Evolutionary conservation across 2,888 invertebrate genomes (phyloP), one percentile per base, ranked within the genome.

Genomic region (Eristalinus aeneus): DNA sequence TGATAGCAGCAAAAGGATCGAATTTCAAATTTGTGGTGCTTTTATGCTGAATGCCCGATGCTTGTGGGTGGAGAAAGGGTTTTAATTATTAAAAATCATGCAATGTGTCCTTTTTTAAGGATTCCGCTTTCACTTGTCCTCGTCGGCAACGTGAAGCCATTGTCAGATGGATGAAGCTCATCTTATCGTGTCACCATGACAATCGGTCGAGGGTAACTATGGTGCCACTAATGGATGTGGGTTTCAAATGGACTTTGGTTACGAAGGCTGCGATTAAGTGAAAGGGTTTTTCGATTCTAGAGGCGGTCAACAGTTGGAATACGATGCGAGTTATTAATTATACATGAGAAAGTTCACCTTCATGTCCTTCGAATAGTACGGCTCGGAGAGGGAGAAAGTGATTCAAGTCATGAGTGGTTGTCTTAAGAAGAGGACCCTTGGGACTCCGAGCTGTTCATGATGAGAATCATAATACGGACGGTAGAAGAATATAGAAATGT

Each of bases 31-130:
- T 82, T 74, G 74, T 54, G 80, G 72, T 79, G 31, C 65, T 72
- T 60, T 61, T 79, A 71, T 73, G 69, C 22, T 53, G 53, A 73
- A 54, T 46, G 46, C 8, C 60, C 58, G 23, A 71, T 72, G 39
- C 34, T 34, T 20, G 31, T 46, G 16, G 6, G 46, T 6, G 16
- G 16, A 8, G 46, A 71, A 69, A 81, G 76, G 80, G 77, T 86
- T 86, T 86, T 86, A 86, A 86, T 86, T 82, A 86, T 86, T 86
- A 73, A 86, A 86, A 83, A 83, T 53, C 58, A 16, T 72, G 65
- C 64, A 80, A 69, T 39, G 46, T 46, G 46, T 76, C 53, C 32
- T 80, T 73, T 54, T 71, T 63, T 72, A 54, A 36, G 68, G 68
- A 60, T 64, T 83, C 64, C 74, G 36, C 76, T 75, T 39, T 46